Percentiles rank a stretch among this genome's conserved stretches.
Conservation (phyloP, 2,113 vertebrate species). For the Mohoua ochrocephala region DNA sequence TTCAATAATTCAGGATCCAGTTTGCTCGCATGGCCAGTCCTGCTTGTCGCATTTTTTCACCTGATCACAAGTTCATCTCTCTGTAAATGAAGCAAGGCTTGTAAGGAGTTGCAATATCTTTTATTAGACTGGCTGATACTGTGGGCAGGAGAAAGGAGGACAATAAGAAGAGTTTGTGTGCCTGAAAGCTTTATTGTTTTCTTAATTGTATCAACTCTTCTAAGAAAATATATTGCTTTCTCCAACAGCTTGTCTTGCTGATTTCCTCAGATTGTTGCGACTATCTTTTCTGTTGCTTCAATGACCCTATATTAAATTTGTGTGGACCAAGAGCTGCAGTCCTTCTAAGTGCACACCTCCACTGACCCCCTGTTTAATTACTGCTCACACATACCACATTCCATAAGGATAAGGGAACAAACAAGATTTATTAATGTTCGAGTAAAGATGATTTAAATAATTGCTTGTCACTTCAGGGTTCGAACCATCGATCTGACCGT, state of each 20-base stretch:
- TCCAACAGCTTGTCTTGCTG: not conserved
- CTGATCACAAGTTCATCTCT: not conserved
- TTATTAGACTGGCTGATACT: not conserved
- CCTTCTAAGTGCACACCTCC: not conserved
- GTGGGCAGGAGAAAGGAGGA: not conserved
- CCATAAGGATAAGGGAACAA: not conserved
- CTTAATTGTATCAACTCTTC: not conserved
- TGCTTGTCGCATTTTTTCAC: not conserved
- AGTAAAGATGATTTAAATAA: not conserved
- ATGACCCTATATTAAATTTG: not conserved
- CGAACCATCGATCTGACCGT: not conserved
- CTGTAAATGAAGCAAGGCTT: not conserved
- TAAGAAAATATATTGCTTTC: not conserved
- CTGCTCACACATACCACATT: not conserved
- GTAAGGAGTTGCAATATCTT: not conserved
- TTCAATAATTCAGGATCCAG: conserved; percentile 41
- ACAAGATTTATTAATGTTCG: not conserved
- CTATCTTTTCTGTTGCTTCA: not conserved
- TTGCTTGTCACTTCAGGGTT: not conserved
- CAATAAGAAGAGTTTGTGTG: not conserved
- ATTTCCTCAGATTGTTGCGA: not conserved
- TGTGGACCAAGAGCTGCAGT: not conserved
- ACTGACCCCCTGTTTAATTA: not conserved
- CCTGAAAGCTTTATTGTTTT: not conserved
- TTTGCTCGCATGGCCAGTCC: not conserved